These are phyloP conservation scores for Lonchura striata DNA, from an alignment of 2,113 vertebrate species.

Conservation along the genomic window DNA sequence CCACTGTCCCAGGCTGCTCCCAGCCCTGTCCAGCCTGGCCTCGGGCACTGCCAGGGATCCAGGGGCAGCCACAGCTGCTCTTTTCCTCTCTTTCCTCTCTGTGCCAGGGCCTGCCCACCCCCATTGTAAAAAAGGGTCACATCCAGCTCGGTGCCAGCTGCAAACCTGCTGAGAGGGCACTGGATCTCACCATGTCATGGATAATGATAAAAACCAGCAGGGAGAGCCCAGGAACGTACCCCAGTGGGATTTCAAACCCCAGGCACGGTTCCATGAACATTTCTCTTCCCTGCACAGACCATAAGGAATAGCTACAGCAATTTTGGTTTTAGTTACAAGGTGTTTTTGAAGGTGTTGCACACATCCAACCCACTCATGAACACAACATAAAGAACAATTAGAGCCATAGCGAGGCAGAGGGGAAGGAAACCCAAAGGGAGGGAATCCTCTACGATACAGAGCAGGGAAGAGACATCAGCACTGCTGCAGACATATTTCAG, in stretches of 20 bases:
- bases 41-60: neutral
- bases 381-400: neutral
- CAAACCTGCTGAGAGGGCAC: neutral
- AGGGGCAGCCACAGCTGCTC: neutral
- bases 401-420: neutral
- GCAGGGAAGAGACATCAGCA: neutral
- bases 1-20: neutral
- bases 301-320: neutral
- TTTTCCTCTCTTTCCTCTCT: too few relatives aligned
- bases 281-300: neutral
- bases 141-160: neutral
- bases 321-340: neutral
- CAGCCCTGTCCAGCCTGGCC: too few relatives aligned
- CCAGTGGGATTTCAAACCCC: neutral
- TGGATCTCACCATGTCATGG: fast-evolving
- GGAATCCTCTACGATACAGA: fast-evolving
- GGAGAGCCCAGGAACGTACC: neutral
- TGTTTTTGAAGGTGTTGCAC: neutral
- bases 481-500: too few relatives aligned
- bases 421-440: fast-evolving
- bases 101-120: neutral
- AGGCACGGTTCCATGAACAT: neutral
- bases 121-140: neutral
- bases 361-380: neutral
- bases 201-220: neutral